These are phyloP conservation scores for Brachionus calyciflorus DNA, from an alignment of 1,140 invertebrate species.

Conservation along the genomic window DNA sequence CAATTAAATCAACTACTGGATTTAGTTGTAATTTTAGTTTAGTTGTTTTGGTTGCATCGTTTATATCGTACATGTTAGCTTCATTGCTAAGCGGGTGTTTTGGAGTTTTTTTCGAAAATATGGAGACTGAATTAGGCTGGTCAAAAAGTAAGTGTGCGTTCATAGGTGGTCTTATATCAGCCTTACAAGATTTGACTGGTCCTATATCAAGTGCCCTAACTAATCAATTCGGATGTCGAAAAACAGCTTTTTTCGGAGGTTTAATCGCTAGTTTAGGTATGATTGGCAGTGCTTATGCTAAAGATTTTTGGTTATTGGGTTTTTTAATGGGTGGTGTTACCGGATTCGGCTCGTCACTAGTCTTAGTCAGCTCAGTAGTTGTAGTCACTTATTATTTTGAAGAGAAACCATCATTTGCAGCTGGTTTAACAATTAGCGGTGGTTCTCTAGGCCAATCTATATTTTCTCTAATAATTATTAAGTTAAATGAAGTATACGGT, in stretches of 20 bases:
- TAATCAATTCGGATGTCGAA: slow-evolving; percentile 35
- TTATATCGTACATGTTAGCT: slow-evolving; percentile 37
- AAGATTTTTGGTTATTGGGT: background rate
- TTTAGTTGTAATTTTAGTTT: slow-evolving; percentile 18
- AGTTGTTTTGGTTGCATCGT: slow-evolving; percentile 23
- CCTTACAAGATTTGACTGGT: slow-evolving; percentile 39
- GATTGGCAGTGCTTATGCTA: slow-evolving; percentile 10
- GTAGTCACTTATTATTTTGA: slow-evolving; percentile 44
- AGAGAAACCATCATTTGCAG: slow-evolving; percentile 43
- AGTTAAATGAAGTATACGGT: slow-evolving; percentile 33
- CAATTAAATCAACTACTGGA: background rate
- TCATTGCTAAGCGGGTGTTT: slow-evolving; percentile 23
- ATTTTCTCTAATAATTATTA: slow-evolving; percentile 35
- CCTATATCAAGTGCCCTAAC: slow-evolving; percentile 34
- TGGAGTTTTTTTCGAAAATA: slow-evolving; percentile 43
- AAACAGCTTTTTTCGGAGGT: slow-evolving; percentile 36
- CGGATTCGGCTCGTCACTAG: slow-evolving; percentile 26
- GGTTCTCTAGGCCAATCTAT: slow-evolving; percentile 44
- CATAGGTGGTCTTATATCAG: background rate
- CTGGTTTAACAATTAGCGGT: slow-evolving; percentile 43
- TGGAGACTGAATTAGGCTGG: slow-evolving; percentile 37
- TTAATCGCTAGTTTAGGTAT: slow-evolving; percentile 12
- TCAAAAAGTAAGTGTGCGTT: slow-evolving; percentile 31
- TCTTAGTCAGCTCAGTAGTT: slow-evolving; percentile 37
- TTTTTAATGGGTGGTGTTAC: slow-evolving; percentile 35